These are phyloP conservation scores for Caenorhabditis sp. DNA, from an alignment of 2,888 invertebrate genomes.

Conservation along the genomic window DNA sequence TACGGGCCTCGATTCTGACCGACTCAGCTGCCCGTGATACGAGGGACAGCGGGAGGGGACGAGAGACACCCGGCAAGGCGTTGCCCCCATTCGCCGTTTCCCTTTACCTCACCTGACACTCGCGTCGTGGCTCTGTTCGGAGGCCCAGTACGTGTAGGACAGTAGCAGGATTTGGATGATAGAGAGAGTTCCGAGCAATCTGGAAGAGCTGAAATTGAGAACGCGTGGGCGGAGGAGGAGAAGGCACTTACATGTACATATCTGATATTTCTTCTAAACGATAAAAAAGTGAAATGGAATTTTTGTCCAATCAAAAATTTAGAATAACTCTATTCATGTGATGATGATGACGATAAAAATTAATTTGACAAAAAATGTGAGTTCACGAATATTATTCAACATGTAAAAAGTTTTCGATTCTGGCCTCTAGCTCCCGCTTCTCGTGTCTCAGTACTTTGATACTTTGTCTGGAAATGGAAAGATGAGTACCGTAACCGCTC, in stretches of 20 bases:
- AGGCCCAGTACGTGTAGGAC: background rate
- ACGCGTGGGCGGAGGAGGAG: too few species aligned
- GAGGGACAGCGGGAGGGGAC: background rate
- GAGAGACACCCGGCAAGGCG: background rate
- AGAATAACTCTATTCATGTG: too few species aligned
- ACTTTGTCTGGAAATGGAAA: slow-evolving; percentile 24
- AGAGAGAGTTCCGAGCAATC: slow-evolving; percentile 9
- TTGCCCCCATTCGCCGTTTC: too few species aligned
- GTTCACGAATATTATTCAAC: slow-evolving; percentile 14
- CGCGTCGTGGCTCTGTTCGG: background rate
- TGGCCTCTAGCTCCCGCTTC: slow-evolving; percentile 45
- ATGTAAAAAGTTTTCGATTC: slow-evolving; percentile 49
- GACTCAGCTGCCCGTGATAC: background rate
- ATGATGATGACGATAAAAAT: background rate
- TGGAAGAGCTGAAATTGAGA: background rate
- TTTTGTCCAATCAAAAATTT: too few species aligned
- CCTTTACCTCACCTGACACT: slow-evolving; percentile 15
- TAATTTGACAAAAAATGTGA: background rate
- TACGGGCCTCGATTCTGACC: slow-evolving; percentile 24
- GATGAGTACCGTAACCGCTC: background rate
- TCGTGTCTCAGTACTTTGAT: slow-evolving; percentile 47
- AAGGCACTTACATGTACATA: slow-evolving; percentile 11
- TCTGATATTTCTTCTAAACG: background rate
- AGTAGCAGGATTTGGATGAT: slow-evolving; percentile 16
- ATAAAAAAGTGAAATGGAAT: too few species aligned